phyloP scores from a whole-genome alignment of 1,140 invertebrate species.

The Ceratosolen solmsi region DNA sequence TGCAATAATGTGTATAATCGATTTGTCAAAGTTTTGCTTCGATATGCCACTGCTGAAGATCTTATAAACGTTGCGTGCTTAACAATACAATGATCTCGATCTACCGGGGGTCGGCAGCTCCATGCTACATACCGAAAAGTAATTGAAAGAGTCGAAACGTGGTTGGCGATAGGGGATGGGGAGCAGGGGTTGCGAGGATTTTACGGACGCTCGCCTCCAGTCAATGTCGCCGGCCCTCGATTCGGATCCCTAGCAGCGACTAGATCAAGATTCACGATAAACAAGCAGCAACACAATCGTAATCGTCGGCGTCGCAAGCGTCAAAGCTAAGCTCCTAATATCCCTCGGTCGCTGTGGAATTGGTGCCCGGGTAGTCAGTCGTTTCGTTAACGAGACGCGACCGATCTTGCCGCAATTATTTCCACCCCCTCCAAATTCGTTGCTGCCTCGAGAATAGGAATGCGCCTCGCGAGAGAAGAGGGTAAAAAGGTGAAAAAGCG shows the following conservation, averaged over 20 bases:
- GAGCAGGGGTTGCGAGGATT: too few species aligned
- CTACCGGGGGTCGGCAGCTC: too few species aligned
- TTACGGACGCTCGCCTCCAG: background rate
- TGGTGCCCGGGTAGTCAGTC: background rate
- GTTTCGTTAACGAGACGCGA: constrained; percentile 12
- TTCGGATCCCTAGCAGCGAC: background rate
- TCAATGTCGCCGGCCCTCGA: background rate
- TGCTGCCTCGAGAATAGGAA: too few species aligned
- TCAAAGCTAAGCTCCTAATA: constrained; percentile 21
- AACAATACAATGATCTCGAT: too few species aligned
- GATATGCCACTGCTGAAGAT: too few species aligned
- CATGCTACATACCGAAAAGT: too few species aligned
- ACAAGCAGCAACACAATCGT: constrained; percentile 12
- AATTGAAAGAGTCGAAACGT: too few species aligned
- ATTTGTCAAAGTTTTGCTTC: too few species aligned
- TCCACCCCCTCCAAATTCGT: background rate
- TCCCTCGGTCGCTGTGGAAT: background rate
- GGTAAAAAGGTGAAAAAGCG: background rate
- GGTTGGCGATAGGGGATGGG: too few species aligned
- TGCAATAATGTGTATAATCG: too few species aligned
- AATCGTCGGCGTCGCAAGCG: background rate
- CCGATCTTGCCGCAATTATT: constrained; percentile 26
- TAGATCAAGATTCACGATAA: constrained; percentile 13
- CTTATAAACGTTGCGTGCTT: too few species aligned
- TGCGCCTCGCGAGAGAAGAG: background rate